These are phyloP conservation scores for Chloropsis hardwickii DNA, from an alignment of 2,113 vertebrate species.

Conservation along the genomic window DNA sequence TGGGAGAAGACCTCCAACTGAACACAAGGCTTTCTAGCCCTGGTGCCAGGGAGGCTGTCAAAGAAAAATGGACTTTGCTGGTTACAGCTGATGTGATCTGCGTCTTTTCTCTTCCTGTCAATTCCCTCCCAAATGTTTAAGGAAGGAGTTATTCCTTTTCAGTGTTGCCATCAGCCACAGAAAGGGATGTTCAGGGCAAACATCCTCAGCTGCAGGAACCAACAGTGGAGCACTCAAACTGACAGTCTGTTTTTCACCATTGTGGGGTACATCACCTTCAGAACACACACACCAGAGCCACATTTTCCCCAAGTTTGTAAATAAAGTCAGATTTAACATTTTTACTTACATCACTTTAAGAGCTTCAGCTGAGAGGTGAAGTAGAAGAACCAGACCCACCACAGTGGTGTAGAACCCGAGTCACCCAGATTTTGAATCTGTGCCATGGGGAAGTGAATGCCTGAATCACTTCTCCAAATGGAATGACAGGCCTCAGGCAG, in stretches of 20 bases:
- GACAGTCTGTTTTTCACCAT: neutral
- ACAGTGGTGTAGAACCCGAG: neutral
- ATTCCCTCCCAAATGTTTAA: neutral
- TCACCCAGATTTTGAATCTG: neutral
- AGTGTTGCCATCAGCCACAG: neutral
- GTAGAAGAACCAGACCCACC: neutral
- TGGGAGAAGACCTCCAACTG: neutral
- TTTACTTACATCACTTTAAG: neutral
- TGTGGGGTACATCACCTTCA: neutral
- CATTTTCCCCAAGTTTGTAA: neutral
- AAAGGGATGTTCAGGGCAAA: neutral
- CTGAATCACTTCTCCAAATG: neutral
- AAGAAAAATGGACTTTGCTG: neutral
- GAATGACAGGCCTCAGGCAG: neutral
- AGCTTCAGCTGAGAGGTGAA: neutral
- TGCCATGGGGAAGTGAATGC: fast-evolving
- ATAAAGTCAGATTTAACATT: neutral
- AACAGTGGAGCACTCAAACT: neutral
- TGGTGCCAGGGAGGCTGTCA: neutral
- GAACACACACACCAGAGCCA: neutral
- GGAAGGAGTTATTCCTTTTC: neutral
- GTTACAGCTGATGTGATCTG: neutral
- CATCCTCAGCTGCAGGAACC: neutral
- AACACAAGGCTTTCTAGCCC: neutral
- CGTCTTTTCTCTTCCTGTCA: neutral